Evolutionary conservation across 2,888 invertebrate species (phyloP).

Genomic region (Argyresthia albistria): DNA sequence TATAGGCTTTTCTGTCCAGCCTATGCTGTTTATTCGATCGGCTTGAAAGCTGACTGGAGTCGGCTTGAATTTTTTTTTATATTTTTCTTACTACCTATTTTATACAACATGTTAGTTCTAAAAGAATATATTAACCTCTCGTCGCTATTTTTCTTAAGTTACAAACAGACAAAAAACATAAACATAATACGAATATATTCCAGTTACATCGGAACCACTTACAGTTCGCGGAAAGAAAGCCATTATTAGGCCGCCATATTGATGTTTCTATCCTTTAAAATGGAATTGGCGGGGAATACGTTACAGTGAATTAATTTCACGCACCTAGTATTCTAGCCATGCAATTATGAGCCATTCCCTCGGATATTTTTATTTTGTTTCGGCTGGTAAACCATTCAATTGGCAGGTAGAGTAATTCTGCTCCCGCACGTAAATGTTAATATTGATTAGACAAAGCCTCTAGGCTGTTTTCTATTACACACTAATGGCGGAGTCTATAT

Average conservation of each 20-base stretch:
- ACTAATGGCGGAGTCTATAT: neutral
- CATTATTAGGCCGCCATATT: constrained; percentile 11
- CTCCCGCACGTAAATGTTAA: constrained; percentile 23
- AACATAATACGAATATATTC: neutral
- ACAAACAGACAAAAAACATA: too few relatives aligned
- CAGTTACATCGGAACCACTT: neutral
- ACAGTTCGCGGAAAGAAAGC: neutral
- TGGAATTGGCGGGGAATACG: constrained; percentile 17
- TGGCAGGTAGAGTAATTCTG: constrained; percentile 18
- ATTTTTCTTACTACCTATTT: too few relatives aligned
- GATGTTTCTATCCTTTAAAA: constrained; percentile 20
- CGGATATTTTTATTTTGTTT: constrained; percentile 18
- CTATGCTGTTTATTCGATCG: constrained; percentile 71
- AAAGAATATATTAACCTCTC: too few relatives aligned
- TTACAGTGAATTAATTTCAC: constrained; percentile 40
- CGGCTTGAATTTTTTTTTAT: constrained; percentile 12
- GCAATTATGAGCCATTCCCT: constrained; percentile 30
- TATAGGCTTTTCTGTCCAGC: constrained; percentile 73
- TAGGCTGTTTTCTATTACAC: neutral
- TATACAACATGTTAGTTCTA: neutral
- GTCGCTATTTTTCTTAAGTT: too few relatives aligned
- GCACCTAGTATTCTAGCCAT: constrained; percentile 32
- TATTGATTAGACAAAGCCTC: constrained; percentile 16
- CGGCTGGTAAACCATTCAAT: constrained; percentile 28
- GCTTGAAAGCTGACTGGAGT: constrained; percentile 42